Conservation (phyloP, 2,888 invertebrate species). For the Temnothorax ravouxi region DNA sequence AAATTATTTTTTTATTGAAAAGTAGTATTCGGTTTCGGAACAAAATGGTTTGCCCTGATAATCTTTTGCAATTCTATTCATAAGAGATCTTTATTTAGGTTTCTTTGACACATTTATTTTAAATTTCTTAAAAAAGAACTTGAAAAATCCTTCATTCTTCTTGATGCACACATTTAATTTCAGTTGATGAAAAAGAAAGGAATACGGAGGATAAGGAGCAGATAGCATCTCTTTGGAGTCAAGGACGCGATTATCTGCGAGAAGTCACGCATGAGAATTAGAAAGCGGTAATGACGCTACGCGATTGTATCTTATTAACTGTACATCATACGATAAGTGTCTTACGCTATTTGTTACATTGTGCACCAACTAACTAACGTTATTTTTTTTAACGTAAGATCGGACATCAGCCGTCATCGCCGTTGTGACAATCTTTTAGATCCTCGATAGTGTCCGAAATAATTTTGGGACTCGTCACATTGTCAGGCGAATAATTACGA, state of each 20-base stretch:
- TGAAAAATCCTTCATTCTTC: not conserved
- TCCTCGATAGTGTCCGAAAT: not conserved
- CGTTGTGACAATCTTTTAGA: not conserved
- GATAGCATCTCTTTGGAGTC: not conserved
- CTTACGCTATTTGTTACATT: not conserved
- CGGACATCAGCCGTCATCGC: not conserved
- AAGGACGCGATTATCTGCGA: constrained; percentile 3
- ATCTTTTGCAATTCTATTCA: not conserved
- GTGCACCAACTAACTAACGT: too few relatives aligned
- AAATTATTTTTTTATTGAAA: not conserved
- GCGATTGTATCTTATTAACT: constrained; percentile 1
- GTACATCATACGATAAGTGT: not conserved
- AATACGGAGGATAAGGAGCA: not conserved
- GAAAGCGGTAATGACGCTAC: not conserved
- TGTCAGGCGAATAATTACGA: constrained; percentile 65
- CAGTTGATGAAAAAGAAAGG: not conserved
- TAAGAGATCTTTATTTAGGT: not conserved
- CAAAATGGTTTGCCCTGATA: not conserved
- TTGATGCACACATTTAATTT: not conserved
- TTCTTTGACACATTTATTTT: not conserved
- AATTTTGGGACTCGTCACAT: not conserved
- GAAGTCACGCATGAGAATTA: not conserved
- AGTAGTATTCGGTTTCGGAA: not conserved
- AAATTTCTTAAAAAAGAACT: not conserved
- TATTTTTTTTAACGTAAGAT: not conserved